phyloP scores from a whole-genome alignment of 2,888 invertebrate species.

The Eupithecia dodoneata region DNA sequence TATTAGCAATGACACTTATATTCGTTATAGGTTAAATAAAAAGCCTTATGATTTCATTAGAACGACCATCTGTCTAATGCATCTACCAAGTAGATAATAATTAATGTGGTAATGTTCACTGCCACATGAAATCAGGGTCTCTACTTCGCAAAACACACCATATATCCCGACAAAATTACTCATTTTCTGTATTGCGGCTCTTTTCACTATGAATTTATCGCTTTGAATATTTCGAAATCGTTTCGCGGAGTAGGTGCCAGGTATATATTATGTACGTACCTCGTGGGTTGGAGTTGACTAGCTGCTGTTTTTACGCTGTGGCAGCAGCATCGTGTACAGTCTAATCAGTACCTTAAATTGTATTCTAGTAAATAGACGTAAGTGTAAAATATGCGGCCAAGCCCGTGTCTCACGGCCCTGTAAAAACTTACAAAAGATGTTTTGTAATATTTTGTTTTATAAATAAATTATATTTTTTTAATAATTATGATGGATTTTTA shows the following conservation, averaged over 20 bases:
- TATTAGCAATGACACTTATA: not conserved
- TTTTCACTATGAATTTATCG: not conserved
- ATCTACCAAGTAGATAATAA: conserved; percentile 17
- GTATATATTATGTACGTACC: conserved; percentile 14
- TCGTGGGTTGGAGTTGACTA: conserved; percentile 17
- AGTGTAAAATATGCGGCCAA: conserved; percentile 65
- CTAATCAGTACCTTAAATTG: conserved; percentile 77
- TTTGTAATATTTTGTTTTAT: conserved; percentile 80
- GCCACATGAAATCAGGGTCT: not conserved
- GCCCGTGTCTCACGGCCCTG: conserved; percentile 65
- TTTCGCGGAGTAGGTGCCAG: not conserved
- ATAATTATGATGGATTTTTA: conserved; percentile 46
- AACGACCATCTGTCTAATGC: conserved; percentile 6
- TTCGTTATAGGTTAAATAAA: not conserved
- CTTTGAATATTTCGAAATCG: not conserved
- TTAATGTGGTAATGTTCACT: conserved; percentile 9
- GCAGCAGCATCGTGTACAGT: conserved; percentile 69
- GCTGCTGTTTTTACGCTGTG: conserved; percentile 17
- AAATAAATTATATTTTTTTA: conserved; percentile 83
- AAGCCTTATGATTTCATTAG: conserved; percentile 35
- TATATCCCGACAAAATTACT: not conserved
- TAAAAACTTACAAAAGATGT: conserved; percentile 68
- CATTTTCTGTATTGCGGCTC: not conserved
- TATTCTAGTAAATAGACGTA: conserved; percentile 67
- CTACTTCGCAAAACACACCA: not conserved